Percentiles rank a stretch among this genome's conserved stretches.
These are phyloP conservation scores for Fabriciana adippe DNA, from an alignment of 2,888 invertebrate genomes.

Conservation along the genomic window DNA sequence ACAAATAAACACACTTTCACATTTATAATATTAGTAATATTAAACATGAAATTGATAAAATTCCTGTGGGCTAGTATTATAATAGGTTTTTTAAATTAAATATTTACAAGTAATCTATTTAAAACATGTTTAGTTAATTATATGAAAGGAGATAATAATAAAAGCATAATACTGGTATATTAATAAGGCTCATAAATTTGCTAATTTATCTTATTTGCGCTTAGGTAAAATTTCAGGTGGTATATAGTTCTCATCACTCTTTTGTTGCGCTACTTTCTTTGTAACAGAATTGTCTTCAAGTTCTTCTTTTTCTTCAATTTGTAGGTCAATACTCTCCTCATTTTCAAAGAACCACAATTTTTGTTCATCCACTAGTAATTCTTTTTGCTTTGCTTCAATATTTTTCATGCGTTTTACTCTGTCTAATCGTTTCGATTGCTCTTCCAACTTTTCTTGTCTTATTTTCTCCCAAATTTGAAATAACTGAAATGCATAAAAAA, in stretches of 20 bases:
- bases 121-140: too few relatives aligned
- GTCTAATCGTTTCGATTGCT: constrained; percentile 82
- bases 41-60: too few relatives aligned
- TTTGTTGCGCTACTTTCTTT: constrained; percentile 74
- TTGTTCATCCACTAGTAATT: constrained; percentile 83
- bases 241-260: constrained; percentile 84
- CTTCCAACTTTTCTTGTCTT: constrained; percentile 81
- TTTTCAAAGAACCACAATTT: constrained; percentile 91
- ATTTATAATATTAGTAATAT: too few relatives aligned
- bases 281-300: constrained; percentile 51
- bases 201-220: constrained; percentile 50
- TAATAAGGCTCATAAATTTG: background rate
- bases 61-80: too few relatives aligned
- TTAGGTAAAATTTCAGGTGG: constrained; percentile 85
- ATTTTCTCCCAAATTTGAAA: constrained; percentile 83
- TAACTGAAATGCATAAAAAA: constrained; percentile 58
- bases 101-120: too few relatives aligned
- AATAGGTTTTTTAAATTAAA: too few relatives aligned
- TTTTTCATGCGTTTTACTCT: constrained; percentile 76
- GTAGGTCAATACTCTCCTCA: constrained; percentile 87
- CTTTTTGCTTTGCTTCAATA: constrained; percentile 78
- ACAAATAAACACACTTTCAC: too few relatives aligned
- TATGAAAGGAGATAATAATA: too few relatives aligned
- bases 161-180: too few relatives aligned
- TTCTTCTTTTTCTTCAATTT: constrained; percentile 84